These are phyloP conservation scores for Megalonaias nervosa DNA, from an alignment of 1,140 invertebrate species.

Conservation along the genomic window DNA sequence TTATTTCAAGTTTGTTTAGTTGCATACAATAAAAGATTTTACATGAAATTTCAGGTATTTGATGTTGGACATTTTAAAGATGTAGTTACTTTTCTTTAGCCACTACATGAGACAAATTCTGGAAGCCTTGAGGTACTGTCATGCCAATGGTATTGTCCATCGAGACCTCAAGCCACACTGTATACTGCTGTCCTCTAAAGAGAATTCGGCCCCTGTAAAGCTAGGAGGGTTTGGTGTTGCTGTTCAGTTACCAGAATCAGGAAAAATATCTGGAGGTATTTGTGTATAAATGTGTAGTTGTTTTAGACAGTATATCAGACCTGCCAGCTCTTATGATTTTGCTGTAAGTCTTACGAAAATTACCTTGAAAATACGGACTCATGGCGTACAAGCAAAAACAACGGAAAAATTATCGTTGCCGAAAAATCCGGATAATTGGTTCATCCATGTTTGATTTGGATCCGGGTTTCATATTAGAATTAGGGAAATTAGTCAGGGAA, in stretches of 20 bases:
- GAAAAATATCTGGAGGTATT: slow-evolving; percentile 64
- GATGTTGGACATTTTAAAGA: not conserved
- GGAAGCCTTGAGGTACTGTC: slow-evolving; percentile 95
- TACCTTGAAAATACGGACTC: no score
- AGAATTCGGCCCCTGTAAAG: slow-evolving; percentile 98
- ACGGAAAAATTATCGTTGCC: no score
- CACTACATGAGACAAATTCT: slow-evolving; percentile 98
- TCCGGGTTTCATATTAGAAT: no score
- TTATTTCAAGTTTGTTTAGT: not conserved
- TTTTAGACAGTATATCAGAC: no score
- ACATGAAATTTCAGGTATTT: not conserved
- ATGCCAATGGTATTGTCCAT: slow-evolving; percentile 98
- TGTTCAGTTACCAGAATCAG: slow-evolving; percentile 78
- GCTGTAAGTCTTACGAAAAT: no score
- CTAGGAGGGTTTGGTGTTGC: slow-evolving; percentile 98
- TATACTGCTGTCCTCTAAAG: slow-evolving; percentile 92
- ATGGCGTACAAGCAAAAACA: no score
- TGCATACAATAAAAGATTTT: not conserved
- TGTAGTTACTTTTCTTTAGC: slow-evolving; percentile 74
- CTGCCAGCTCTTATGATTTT: no score
- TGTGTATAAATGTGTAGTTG: not conserved
- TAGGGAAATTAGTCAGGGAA: no score
- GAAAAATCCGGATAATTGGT: no score
- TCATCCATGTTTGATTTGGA: no score
- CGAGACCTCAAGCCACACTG: slow-evolving; percentile 96